Conservation (phyloP, 2,797 vertebrate species). For the Falco concolor region DNA sequence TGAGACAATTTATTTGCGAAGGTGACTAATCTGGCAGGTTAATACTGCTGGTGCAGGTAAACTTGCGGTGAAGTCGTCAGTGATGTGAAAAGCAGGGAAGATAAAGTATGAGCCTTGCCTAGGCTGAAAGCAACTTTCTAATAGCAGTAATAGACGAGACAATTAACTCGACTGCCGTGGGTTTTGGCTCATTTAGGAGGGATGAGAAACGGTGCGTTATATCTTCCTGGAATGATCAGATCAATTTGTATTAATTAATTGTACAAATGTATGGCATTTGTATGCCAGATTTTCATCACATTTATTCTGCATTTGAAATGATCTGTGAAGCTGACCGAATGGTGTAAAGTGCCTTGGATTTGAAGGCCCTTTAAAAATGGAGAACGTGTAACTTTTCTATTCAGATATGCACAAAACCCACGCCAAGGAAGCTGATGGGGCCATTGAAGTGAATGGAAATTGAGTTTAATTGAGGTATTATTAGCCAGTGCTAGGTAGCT, state of each 20-base stretch:
- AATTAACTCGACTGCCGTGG: neutral
- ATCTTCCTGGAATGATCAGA: neutral
- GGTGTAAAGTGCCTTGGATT: neutral
- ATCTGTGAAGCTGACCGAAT: neutral
- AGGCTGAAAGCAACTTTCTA: neutral
- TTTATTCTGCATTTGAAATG: slow-evolving; percentile 12
- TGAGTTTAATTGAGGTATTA: neutral
- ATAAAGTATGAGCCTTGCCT: neutral
- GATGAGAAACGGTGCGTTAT: neutral
- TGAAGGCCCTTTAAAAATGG: slow-evolving; percentile 3
- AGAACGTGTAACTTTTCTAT: neutral
- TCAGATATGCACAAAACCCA: neutral
- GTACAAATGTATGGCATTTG: neutral
- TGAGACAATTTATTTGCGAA: neutral
- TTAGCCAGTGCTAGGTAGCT: neutral
- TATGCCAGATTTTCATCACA: neutral
- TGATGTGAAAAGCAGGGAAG: neutral
- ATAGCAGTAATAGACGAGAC: neutral
- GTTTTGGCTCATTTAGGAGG: neutral
- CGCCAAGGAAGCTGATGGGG: neutral
- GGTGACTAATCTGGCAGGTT: neutral
- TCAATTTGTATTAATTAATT: neutral
- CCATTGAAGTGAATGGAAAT: neutral
- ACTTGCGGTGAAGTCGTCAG: neutral
- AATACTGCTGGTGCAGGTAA: neutral